A percentile compares a stretch with the other conserved stretches of the same genome.
phyloP scores from a whole-genome alignment of 2,888 invertebrate genomes.

The Cerceris rybyensis region DNA sequence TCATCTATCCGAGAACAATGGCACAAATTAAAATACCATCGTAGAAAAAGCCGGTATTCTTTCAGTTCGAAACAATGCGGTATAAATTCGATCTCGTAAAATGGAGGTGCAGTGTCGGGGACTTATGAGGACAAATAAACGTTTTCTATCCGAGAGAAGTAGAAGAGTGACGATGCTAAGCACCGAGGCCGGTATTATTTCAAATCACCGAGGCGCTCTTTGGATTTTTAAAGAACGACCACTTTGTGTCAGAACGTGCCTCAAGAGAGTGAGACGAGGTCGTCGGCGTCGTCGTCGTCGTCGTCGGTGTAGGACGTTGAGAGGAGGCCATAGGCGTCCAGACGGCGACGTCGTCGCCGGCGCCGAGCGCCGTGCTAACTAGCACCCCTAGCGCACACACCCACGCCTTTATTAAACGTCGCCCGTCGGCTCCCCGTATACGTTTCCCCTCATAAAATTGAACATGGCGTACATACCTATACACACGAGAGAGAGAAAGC shows the following conservation, averaged over 20 bases:
- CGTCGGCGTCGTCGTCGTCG: constrained; percentile 47
- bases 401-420: constrained; percentile 70
- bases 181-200: constrained; percentile 37
- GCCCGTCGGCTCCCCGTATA: constrained; percentile 67
- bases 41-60: too few species aligned
- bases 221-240: constrained; percentile 61
- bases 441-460: constrained; percentile 77
- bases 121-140: not conserved
- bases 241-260: constrained; percentile 64
- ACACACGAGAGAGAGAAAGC: constrained; percentile 32
- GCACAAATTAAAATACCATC: too few species aligned
- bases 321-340: constrained; percentile 78
- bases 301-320: constrained; percentile 61
- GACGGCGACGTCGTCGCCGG: constrained; percentile 78
- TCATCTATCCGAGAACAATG: too few species aligned
- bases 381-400: constrained; percentile 76
- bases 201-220: constrained; percentile 42
- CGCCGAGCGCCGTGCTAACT: constrained; percentile 79
- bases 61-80: too few species aligned
- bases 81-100: too few species aligned
- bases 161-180: not conserved
- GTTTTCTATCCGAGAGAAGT: not conserved
- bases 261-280: constrained; percentile 62
- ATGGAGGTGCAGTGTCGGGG: too few species aligned
- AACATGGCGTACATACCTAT: constrained; percentile 70